phyloP scores from a whole-genome alignment of 2,797 vertebrate species.

The Ibycter americanus region DNA sequence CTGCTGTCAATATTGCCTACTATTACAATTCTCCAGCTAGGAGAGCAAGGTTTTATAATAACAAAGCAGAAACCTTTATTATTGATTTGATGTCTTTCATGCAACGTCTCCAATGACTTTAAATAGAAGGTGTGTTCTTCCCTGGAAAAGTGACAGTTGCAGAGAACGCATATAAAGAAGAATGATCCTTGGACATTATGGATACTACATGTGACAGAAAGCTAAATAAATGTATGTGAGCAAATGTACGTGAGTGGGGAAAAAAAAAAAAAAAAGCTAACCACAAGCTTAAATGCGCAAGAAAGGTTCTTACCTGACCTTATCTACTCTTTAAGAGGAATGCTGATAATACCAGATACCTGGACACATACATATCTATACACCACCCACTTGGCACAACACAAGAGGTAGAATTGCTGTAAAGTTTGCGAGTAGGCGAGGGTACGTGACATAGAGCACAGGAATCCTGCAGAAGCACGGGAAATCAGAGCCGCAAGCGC shows the following conservation, averaged over 20 bases:
- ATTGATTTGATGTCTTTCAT: neutral
- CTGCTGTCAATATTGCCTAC: neutral
- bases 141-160: neutral
- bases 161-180: neutral
- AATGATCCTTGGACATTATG: neutral
- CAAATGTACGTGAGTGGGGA: fast-evolving
- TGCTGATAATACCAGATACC: fast-evolving
- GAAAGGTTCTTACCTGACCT: neutral
- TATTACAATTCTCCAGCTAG: neutral
- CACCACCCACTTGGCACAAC: neutral
- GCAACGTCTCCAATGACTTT: fast-evolving
- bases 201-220: neutral
- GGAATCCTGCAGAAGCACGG: neutral
- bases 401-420: neutral
- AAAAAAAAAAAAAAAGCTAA: neutral
- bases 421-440: neutral
- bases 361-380: neutral
- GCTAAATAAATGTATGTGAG: neutral
- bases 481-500: neutral
- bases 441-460: fast-evolving
- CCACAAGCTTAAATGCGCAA: neutral
- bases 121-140: neutral
- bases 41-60: neutral
- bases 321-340: neutral
- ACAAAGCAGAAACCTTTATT: neutral